Percentiles rank a stretch among this genome's conserved stretches.
These are phyloP conservation scores for Gracilinanus agilis DNA, from an alignment of 2,113 vertebrate species.

Conservation along the genomic window DNA sequence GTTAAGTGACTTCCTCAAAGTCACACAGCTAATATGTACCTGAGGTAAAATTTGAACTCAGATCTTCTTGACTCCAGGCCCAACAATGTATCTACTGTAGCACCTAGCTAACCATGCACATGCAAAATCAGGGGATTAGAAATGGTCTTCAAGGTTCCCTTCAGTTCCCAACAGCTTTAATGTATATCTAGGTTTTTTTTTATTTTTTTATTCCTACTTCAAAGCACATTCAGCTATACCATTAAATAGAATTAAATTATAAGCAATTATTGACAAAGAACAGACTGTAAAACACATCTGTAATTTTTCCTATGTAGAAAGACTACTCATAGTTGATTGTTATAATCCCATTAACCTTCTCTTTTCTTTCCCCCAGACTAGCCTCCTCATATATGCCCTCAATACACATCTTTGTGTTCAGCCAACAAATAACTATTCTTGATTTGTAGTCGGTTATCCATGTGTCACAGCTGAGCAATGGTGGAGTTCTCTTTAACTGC, in stretches of 20 bases:
- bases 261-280: neutral
- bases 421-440: neutral
- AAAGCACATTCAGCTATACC: neutral
- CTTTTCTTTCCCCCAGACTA: neutral
- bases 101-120: too few relatives aligned
- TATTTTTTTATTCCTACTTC: neutral
- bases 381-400: neutral
- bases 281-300: neutral
- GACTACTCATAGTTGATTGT: neutral
- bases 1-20: too few relatives aligned
- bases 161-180: neutral
- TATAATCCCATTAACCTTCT: too few relatives aligned
- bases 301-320: neutral
- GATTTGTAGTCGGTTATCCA: constrained; percentile 14
- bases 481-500: neutral
- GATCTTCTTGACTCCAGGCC: too few relatives aligned
- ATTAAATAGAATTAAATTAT: neutral
- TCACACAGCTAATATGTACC: too few relatives aligned
- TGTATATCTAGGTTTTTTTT: neutral
- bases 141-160: neutral
- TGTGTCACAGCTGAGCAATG: neutral
- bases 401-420: neutral
- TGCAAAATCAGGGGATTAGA: neutral
- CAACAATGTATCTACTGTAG: too few relatives aligned
- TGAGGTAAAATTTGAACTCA: too few relatives aligned